Evolutionary conservation across 2,797 vertebrate species (phyloP).

Genomic region (Cyprinella venusta): DNA sequence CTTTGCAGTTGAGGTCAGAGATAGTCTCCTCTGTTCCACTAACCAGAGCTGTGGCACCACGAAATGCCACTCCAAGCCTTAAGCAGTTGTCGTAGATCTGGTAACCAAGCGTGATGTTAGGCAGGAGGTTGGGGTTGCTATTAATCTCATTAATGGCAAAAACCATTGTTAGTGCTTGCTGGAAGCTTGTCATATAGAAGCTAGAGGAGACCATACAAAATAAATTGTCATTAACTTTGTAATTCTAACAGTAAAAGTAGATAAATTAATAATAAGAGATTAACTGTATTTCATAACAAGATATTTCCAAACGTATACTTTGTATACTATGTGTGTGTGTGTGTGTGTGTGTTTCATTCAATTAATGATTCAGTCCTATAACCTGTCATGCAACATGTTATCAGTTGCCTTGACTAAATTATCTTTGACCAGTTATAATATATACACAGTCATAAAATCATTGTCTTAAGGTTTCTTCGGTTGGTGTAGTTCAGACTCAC

Average conservation of each 20-base stretch:
- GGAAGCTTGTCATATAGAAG: slow-evolving; percentile 66
- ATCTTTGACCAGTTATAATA: background rate
- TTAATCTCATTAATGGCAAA: slow-evolving; percentile 76
- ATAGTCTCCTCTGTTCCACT: slow-evolving; percentile 51
- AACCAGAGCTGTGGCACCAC: slow-evolving; percentile 69
- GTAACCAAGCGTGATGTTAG: slow-evolving; percentile 69
- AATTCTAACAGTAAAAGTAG: background rate
- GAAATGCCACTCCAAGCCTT: slow-evolving; percentile 70
- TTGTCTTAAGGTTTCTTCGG: background rate
- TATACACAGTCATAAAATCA: background rate
- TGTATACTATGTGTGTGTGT: no score
- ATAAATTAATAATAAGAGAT: background rate
- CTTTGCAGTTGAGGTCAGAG: slow-evolving; percentile 48
- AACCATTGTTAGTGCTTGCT: slow-evolving; percentile 69
- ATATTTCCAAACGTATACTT: background rate
- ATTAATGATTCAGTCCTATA: background rate
- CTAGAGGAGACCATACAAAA: slow-evolving; percentile 48
- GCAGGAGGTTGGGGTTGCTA: slow-evolving; percentile 68
- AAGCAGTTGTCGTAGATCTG: slow-evolving; percentile 76
- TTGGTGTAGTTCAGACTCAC: slow-evolving; percentile 45
- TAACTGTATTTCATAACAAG: background rate
- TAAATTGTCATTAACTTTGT: background rate
- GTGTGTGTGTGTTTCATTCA: no score
- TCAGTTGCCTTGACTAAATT: background rate
- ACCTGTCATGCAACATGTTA: background rate